Evolutionary conservation across 2,888 invertebrate species (phyloP).

Genomic region (Patella caerulea): DNA sequence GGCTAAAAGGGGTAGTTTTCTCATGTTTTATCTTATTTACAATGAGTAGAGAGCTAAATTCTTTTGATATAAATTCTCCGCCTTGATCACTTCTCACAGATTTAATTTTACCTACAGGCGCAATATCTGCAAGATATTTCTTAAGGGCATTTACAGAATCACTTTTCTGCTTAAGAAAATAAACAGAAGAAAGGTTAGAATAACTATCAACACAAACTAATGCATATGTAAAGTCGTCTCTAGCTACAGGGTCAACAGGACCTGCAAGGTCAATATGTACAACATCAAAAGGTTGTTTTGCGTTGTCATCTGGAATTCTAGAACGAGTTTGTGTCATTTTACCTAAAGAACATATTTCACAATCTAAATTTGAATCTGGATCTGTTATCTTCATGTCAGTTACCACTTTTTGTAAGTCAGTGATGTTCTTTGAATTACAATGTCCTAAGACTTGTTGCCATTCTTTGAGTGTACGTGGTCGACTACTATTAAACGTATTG

Average conservation of each 20-base stretch:
- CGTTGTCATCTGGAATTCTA: background rate
- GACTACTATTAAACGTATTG: background rate
- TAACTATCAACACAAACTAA: slow-evolving; percentile 33
- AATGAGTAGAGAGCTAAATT: slow-evolving; percentile 16
- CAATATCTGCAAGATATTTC: slow-evolving; percentile 29
- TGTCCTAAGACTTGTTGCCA: slow-evolving; percentile 33
- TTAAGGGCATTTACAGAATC: slow-evolving; percentile 26
- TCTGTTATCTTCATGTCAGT: slow-evolving; percentile 29
- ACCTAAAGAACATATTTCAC: slow-evolving; percentile 23
- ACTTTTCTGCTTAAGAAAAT: slow-evolving; percentile 32
- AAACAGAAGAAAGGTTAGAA: slow-evolving; percentile 30
- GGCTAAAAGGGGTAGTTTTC: slow-evolving; percentile 28
- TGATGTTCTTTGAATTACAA: slow-evolving; percentile 32
- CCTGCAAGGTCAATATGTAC: slow-evolving; percentile 29
- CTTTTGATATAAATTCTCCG: slow-evolving; percentile 17
- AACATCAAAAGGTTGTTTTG: slow-evolving; percentile 13
- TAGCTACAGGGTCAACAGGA: slow-evolving; percentile 23
- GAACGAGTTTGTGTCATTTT: slow-evolving; percentile 11
- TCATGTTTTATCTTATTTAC: slow-evolving; percentile 26
- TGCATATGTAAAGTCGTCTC: slow-evolving; percentile 32
- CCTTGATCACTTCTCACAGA: slow-evolving; percentile 11
- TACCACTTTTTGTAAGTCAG: slow-evolving; percentile 28
- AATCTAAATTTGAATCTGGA: slow-evolving; percentile 15
- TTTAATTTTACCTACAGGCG: slow-evolving; percentile 22
- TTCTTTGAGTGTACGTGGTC: slow-evolving; percentile 6